Percentiles rank a stretch among this genome's conserved stretches.
These are phyloP conservation scores for Musca domestica DNA, from an alignment of 1,140 invertebrate genomes.

Conservation along the genomic window DNA sequence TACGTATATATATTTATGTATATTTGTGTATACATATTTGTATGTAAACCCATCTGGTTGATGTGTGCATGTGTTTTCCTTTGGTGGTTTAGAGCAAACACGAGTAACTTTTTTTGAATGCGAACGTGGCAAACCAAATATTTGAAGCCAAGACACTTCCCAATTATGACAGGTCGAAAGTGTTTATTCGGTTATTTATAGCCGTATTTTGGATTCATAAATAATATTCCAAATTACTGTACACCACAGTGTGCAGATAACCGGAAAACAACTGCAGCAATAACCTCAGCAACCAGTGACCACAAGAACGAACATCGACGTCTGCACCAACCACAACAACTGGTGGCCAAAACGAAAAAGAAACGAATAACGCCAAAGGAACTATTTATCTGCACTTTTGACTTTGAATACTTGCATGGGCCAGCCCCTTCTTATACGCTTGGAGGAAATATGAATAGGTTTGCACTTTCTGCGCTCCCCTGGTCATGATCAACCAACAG, in stretches of 20 bases:
- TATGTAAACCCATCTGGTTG: too few relatives aligned
- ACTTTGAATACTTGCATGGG: slow-evolving; percentile 3
- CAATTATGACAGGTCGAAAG: slow-evolving; percentile 32
- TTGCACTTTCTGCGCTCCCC: background rate
- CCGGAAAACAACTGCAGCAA: background rate
- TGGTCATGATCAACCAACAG: background rate
- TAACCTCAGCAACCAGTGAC: background rate
- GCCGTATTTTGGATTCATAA: slow-evolving; percentile 33
- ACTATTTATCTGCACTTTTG: slow-evolving; percentile 24
- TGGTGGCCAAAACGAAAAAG: too few relatives aligned
- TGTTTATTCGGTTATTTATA: slow-evolving; percentile 34
- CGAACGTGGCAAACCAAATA: slow-evolving; percentile 7
- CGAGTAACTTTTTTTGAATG: slow-evolving; percentile 1
- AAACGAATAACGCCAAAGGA: slow-evolving; percentile 6
- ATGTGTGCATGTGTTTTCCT: slow-evolving; percentile 16
- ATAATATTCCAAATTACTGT: slow-evolving; percentile 29
- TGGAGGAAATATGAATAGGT: slow-evolving; percentile 15
- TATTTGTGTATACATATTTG: too few relatives aligned
- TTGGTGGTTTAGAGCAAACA: slow-evolving; percentile 24
- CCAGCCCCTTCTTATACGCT: background rate
- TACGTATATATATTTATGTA: too few relatives aligned
- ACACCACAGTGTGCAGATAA: slow-evolving; percentile 14
- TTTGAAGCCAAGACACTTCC: slow-evolving; percentile 16
- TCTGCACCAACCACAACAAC: background rate
- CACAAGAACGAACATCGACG: background rate